Conservation (phyloP, 2,113 vertebrate species). For the Salvelinus alpinus region DNA sequence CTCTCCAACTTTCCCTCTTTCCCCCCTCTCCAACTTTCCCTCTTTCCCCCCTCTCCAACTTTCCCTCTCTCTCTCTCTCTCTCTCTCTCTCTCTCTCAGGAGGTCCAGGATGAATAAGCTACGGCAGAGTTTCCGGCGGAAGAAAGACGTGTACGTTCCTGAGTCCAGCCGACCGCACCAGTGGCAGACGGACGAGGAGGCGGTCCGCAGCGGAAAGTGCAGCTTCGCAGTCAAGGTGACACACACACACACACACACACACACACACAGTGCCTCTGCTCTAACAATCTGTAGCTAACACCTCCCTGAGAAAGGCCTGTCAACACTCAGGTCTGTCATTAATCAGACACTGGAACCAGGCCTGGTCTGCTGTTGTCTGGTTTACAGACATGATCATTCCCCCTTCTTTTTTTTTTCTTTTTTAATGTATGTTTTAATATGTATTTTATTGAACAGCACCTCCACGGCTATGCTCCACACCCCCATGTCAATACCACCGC, state of each 20-base stretch:
- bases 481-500: too few species aligned
- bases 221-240: constrained; percentile 98
- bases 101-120: constrained; percentile 95
- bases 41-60: too few species aligned
- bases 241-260: too few species aligned
- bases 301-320: too few species aligned
- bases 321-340: constrained; percentile 20
- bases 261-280: not conserved
- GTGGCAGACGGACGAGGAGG: constrained; percentile 99
- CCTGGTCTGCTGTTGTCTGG: constrained; percentile 30
- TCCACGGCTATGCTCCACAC: too few species aligned
- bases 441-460: too few species aligned
- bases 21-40: too few species aligned
- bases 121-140: constrained; percentile 97
- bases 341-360: constrained; percentile 47
- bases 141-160: constrained; percentile 98
- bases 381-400: constrained; percentile 17
- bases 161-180: constrained; percentile 98
- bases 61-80: too few species aligned
- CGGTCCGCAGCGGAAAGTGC: constrained; percentile 94
- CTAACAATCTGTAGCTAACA: constrained; percentile 14
- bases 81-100: too few species aligned
- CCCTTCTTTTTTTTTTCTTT: too few species aligned
- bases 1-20: too few species aligned
- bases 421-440: too few species aligned